These are phyloP conservation scores for Colostygia pectinataria DNA, from an alignment of 2,888 invertebrate species.

Conservation along the genomic window DNA sequence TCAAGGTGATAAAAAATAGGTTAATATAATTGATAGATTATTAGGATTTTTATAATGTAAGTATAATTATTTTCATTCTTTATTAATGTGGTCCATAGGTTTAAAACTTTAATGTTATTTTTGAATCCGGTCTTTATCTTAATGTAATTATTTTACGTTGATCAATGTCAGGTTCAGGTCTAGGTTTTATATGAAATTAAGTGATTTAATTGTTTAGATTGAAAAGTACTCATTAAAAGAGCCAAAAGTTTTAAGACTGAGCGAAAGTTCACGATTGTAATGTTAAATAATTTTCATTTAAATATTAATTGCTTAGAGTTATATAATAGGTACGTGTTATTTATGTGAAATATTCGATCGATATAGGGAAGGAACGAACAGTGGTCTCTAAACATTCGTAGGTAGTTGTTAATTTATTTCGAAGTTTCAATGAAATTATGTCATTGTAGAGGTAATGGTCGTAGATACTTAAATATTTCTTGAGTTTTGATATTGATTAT, in stretches of 20 bases:
- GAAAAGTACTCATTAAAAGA: constrained; percentile 71
- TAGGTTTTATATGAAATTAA: constrained; percentile 6
- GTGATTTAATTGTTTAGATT: constrained; percentile 35
- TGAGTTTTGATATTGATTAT: too few relatives aligned
- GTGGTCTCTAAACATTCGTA: too few relatives aligned
- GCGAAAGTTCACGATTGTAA: constrained; percentile 63
- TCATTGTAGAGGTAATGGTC: too few relatives aligned
- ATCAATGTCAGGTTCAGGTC: constrained; percentile 35
- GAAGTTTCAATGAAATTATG: too few relatives aligned
- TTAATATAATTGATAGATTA: constrained; percentile 52
- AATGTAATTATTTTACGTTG: constrained; percentile 46
- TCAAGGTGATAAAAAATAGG: constrained; percentile 61
- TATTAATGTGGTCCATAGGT: constrained; percentile 48
- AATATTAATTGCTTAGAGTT: background rate
- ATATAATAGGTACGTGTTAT: constrained; percentile 5
- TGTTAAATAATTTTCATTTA: constrained; percentile 33
- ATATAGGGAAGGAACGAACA: too few relatives aligned
- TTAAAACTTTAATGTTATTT: constrained; percentile 18
- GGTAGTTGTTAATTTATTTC: too few relatives aligned
- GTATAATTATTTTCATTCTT: constrained; percentile 11
- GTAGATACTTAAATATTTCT: too few relatives aligned
- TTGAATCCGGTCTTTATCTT: constrained; percentile 39
- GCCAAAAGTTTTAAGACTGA: constrained; percentile 82
- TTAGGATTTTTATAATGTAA: constrained; percentile 52
- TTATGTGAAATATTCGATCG: constrained; percentile 6